Evolutionary conservation across 2,797 vertebrate genomes (phyloP).

Genomic region (Bucorvus abyssinicus): DNA sequence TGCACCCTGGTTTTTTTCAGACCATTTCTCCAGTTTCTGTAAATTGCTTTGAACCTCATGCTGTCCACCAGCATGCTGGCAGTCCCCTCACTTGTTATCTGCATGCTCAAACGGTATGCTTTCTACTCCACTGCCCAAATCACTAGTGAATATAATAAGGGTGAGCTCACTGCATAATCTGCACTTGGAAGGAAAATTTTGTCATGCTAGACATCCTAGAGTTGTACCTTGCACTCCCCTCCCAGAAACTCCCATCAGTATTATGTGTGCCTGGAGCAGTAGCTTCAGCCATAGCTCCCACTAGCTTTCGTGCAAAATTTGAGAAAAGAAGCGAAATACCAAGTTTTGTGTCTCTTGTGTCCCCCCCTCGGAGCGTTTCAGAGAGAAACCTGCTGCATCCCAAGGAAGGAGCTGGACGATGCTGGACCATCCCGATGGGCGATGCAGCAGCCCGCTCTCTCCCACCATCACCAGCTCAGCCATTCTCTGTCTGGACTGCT

Average conservation of each 20-base stretch:
- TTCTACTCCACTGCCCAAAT: conserved; percentile 43
- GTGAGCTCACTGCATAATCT: conserved; percentile 5
- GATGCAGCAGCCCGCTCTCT: background rate
- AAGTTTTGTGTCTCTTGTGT: background rate
- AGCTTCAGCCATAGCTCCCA: background rate
- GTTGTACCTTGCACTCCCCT: background rate
- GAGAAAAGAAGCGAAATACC: background rate
- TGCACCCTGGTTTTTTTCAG: background rate
- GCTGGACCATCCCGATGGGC: background rate
- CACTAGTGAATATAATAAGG: background rate
- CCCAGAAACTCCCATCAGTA: background rate
- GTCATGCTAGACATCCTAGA: background rate
- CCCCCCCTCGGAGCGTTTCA: background rate
- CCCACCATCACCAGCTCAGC: background rate
- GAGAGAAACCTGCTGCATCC: background rate
- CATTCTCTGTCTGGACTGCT: background rate
- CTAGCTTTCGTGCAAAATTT: background rate
- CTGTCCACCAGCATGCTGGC: background rate
- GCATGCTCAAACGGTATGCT: background rate
- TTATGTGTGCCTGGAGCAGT: background rate
- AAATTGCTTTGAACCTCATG: background rate
- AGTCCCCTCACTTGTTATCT: background rate
- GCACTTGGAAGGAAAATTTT: background rate
- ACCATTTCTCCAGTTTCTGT: conserved; percentile 16
- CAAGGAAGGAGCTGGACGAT: background rate